Base-by-base conservation (phyloP, 1,140 invertebrate genomes). In the Nautilus pompilius region DNA sequence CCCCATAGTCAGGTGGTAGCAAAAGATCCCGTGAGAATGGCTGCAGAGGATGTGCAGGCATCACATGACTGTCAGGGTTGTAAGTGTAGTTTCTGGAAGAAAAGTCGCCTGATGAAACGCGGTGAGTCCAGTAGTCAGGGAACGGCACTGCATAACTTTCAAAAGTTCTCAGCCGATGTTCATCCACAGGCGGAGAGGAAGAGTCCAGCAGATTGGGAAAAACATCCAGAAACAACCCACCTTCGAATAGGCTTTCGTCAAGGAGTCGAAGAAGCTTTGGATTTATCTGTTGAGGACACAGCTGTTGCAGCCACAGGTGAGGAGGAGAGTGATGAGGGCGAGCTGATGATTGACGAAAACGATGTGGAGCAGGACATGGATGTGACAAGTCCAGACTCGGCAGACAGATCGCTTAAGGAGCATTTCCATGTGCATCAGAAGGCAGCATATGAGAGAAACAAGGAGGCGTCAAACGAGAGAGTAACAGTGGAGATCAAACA, bases 41-140 rank as follows among this genome's bases (percentile, higher is more conserved):
- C 24, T 28, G 29, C 49, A 0, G 49, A 53, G 17, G 49, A 53
- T 22, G 29, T 53, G 15, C 49, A 22, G 13, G 8, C 15, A 28
- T 93, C 95, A 5, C 97, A 95, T 75, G 93, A 95, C 75, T 98
- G 96, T 84, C 89, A 88, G 5, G 93, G 97, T 75, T 99, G 96
- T 81, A 94, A 94, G 79, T 92, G 95, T 63, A 94, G 93, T 1
- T 99, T 99, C 80, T 87, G 95, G 66, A 97, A 97, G 75, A 93
- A 96, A 75, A 95, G 94, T 0, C 95, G 98, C 82, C 84, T 99
- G 69, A 93, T 95, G 0, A 98, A 98, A 84, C 96, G 99, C 86
- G 85, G 98, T 45, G 87, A 95, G 41, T 96, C 94, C 32, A 98
- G 98, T 86, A 92, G 93, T 88, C 96, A 99, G 78, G 95, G 98